phyloP scores from a whole-genome alignment of 2,888 invertebrate genomes.

The Bhutanitis thaidina region DNA sequence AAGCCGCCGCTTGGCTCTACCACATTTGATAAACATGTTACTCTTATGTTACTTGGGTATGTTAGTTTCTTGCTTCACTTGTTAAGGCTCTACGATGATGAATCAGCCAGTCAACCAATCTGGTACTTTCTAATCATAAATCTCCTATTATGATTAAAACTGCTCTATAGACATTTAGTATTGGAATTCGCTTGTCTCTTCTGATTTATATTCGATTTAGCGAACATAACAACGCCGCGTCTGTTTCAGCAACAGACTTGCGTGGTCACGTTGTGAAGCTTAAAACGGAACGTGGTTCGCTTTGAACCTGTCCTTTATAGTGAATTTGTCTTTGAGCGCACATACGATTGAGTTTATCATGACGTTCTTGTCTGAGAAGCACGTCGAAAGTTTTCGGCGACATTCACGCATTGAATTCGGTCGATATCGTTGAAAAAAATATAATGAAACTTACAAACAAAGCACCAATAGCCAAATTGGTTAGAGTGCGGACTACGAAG shows the following conservation, averaged over 20 bases:
- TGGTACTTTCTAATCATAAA: too few relatives aligned
- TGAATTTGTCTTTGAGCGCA: not conserved
- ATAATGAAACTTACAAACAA: too few relatives aligned
- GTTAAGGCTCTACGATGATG: too few relatives aligned
- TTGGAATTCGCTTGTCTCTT: not conserved
- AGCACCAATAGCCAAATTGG: too few relatives aligned
- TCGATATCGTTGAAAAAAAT: not conserved
- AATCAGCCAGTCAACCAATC: too few relatives aligned
- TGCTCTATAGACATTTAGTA: too few relatives aligned
- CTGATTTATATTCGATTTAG: not conserved
- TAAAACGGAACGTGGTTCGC: constrained; percentile 8
- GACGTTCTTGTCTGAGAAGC: not conserved
- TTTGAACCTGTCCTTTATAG: not conserved
- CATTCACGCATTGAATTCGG: not conserved
- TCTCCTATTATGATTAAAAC: too few relatives aligned
- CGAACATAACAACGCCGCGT: not conserved
- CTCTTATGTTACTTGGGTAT: too few relatives aligned
- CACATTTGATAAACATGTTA: too few relatives aligned
- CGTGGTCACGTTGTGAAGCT: constrained; percentile 6
- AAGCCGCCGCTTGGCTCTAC: too few relatives aligned
- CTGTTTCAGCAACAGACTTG: not conserved
- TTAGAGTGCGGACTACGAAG: too few relatives aligned
- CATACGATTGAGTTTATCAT: constrained; percentile 1
- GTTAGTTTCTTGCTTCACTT: too few relatives aligned
- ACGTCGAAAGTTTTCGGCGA: not conserved